Percentiles rank a stretch among this genome's conserved stretches.
These are phyloP conservation scores for Plusia festucae DNA, from an alignment of 2,888 invertebrate genomes.

Conservation along the genomic window DNA sequence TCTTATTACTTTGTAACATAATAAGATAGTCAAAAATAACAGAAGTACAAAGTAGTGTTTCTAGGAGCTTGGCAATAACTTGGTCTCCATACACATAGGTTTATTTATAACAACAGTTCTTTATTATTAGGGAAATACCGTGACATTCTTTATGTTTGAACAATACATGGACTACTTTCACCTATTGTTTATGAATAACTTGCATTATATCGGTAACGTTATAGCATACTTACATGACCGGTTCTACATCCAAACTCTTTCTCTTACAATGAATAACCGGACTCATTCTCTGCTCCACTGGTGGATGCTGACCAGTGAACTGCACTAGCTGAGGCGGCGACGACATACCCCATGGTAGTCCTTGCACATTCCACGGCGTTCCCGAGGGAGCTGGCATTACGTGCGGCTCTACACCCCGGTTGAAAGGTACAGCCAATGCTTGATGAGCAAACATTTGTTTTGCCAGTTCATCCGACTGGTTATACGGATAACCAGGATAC, in stretches of 20 bases:
- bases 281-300: constrained; percentile 63
- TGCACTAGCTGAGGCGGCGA: constrained; percentile 83
- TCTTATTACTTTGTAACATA: constrained; percentile 1
- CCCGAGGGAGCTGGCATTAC: constrained; percentile 82
- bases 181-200: not conserved
- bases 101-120: too few relatives aligned
- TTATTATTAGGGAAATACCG: not conserved
- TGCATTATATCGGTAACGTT: not conserved
- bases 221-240: constrained; percentile 83
- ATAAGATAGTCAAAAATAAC: not conserved
- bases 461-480: constrained; percentile 78
- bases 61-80: too few relatives aligned
- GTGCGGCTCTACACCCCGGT: constrained; percentile 70
- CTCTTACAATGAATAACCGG: constrained; percentile 80
- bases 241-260: constrained; percentile 82
- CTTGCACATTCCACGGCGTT: constrained; percentile 87
- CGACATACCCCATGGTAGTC: constrained; percentile 86
- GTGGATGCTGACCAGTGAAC: constrained; percentile 80
- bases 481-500: constrained; percentile 75
- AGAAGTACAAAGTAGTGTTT: not conserved
- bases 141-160: not conserved
- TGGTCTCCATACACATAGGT: too few relatives aligned
- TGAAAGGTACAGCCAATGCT: constrained; percentile 69
- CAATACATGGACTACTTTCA: not conserved
- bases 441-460: constrained; percentile 83